Evolutionary conservation across 2,113 vertebrate species (phyloP), one percentile per base, ranked within the genome.

Genomic region (Urocolius indicus): DNA sequence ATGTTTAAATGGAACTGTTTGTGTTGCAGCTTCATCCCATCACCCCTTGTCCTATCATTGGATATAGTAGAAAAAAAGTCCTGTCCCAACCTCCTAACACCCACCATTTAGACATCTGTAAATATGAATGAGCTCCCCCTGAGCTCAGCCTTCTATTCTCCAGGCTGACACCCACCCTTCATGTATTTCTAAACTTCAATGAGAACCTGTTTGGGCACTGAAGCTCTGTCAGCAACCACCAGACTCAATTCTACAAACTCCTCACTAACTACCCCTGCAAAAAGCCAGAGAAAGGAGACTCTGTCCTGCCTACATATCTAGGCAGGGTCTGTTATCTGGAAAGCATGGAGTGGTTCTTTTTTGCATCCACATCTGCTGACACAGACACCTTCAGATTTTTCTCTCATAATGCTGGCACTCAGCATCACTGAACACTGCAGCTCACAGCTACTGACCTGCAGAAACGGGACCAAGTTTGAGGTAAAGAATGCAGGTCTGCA

Each of bases 351-450:
- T 62, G n/a, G n/a, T n/a, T n/a, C n/a, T n/a, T n/a, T 57, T 51
- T 78, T 57, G n/a, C 68, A 63, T 32, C 49, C 48, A 6, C 20
- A 10, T 74, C 19, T 61, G 34, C 46, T 51, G 55, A 69, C 51
- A 41, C 51, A 41, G 32, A 59, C 51, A 16, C 77, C 32, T 69
- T 45, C 19, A 27, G 52, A 36, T 19, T 73, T 75, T 48, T 62
- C 49, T 81, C 26, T 67, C 26, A 13, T 21, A 61, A 24, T 81
- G 75, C 62, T 58, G 46, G 66, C 10, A 5, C 43, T 62, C 32
- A 66, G 36, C n/a, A 51, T 58, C 43, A 45, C 29, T 0, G 0
- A 90, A 58, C 0, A 0, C 74, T 0, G 0, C 30, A 78, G 62
- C 65, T 63, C 74, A 51, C 23, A 75, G 32, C 30, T 72, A 38